Base-by-base conservation (phyloP, 2,888 invertebrate species). In the Corbicula japonica region DNA sequence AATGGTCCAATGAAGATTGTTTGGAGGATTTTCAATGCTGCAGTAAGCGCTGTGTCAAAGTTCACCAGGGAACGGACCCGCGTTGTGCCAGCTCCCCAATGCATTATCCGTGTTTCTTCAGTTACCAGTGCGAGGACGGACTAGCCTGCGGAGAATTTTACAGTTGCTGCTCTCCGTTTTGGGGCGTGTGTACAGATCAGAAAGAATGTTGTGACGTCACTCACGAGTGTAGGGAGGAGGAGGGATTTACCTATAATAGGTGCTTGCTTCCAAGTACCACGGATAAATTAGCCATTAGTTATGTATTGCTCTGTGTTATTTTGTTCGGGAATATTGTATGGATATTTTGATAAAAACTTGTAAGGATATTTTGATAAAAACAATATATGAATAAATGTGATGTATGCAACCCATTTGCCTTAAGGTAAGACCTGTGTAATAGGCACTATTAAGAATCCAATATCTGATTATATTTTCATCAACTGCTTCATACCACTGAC, bases 1-100 rank as follows among this genome's bases (percentile, higher is more conserved):
- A 86, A 58, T 89, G 87, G 88, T 87, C 89, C n/a, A 90, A 90
- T 56, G 90, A 89, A 44, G 84, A 84, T 21, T 90, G 90, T 58
- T 58, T 52, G 0, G 21, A 61, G 3, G 79, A 88, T 71, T 41
- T 61, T 0, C 88, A 90, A n/a, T 90, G 90, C 58, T 90, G 90
- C 62, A 89, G 88, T 50, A 75, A 75, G 10, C 54, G 80, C 18
- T 90, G 90, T 52, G 77, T 79, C 30, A 82, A 74, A 35, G 76
- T 80, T 0, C 89, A 89, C 50, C 84, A 86, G 48, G 90, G 90
- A 0, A 88, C 88, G 6, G 81, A 87, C 66, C 74, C 75, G 0
- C 76, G 90, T 1, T 89, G 90, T 61, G 65, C 73, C 0, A 65
- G 65, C 10, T 87, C 88, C 32, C 60, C 85, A 8, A 63, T 90